phyloP scores from a whole-genome alignment of 2,888 invertebrate species.

The Ischnus inquisitorius region DNA sequence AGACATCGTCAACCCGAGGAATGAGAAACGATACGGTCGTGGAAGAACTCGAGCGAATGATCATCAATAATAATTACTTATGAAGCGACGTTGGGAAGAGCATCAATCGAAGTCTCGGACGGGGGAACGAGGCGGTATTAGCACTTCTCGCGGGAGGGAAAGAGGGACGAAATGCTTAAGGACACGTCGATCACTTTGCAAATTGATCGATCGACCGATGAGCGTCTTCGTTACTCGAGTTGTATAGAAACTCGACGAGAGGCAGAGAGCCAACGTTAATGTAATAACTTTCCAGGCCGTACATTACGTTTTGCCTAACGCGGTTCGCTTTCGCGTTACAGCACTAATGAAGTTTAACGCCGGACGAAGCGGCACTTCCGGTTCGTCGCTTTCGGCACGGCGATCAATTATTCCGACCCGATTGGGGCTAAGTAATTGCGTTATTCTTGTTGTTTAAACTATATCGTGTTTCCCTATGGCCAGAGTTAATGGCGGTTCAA shows the following conservation, averaged over 20 bases:
- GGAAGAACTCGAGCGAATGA: background rate
- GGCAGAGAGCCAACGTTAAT: constrained; percentile 4
- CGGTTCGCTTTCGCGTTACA: constrained; percentile 31
- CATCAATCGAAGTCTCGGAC: constrained; percentile 16
- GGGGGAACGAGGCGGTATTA: constrained; percentile 17
- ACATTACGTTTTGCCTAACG: constrained; percentile 14
- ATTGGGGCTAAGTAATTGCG: constrained; percentile 51
- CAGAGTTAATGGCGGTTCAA: constrained; percentile 26
- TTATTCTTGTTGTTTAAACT: constrained; percentile 53
- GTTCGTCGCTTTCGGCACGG: constrained; percentile 14
- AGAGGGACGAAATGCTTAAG: constrained; percentile 45
- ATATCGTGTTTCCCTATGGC: constrained; percentile 12
- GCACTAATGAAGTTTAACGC: constrained; percentile 46
- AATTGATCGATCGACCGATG: constrained; percentile 54
- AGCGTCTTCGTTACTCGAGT: constrained; percentile 63
- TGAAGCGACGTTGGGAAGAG: background rate
- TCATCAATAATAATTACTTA: constrained; percentile 45
- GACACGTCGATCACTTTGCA: constrained; percentile 57
- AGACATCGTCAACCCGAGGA: background rate
- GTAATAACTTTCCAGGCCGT: constrained; percentile 15
- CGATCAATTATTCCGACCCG: constrained; percentile 44
- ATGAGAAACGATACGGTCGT: background rate
- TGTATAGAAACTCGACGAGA: constrained; percentile 28
- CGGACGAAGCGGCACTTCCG: constrained; percentile 17
- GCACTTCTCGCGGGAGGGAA: background rate